Conservation (phyloP, 2,113 vertebrate genomes). For the Rhabdomys dilectus region DNA sequence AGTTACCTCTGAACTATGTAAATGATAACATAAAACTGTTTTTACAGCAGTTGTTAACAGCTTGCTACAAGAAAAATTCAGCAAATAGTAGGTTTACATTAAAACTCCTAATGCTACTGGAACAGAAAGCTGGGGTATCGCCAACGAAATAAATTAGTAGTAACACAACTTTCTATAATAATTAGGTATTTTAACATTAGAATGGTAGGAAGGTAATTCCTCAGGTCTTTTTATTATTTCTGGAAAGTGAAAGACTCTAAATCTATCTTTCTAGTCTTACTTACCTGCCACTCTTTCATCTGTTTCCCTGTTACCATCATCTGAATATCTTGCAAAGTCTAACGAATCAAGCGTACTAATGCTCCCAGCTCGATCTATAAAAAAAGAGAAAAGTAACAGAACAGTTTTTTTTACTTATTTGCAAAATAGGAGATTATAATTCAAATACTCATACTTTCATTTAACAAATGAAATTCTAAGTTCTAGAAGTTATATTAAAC, state of each 20-base stretch:
- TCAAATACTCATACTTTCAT: conserved; percentile 7
- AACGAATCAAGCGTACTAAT: conserved; percentile 99
- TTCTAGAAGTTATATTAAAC: conserved; percentile 18
- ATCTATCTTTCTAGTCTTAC: conserved; percentile 63
- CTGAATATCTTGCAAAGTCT: conserved; percentile 99
- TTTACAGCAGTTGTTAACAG: background rate
- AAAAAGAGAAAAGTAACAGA: background rate
- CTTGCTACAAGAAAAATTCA: background rate
- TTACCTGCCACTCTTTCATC: conserved; percentile 98
- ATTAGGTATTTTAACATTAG: conserved; percentile 20
- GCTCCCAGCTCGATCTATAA: conserved; percentile 96
- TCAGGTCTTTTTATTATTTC: conserved; percentile 47
- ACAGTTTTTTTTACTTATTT: conserved; percentile 49
- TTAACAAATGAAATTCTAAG: conserved; percentile 57
- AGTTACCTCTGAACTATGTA: background rate
- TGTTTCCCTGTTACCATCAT: conserved; percentile 97
- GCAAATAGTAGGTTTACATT: background rate
- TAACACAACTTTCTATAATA: conserved; percentile 28
- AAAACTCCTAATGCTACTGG: background rate
- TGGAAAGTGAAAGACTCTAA: conserved; percentile 42
- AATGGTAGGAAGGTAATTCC: conserved; percentile 3
- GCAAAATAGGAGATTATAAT: conserved; percentile 30
- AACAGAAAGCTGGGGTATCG: background rate
- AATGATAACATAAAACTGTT: background rate
- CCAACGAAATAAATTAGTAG: conserved; percentile 28